Conservation (phyloP, 2,888 invertebrate genomes). For the Catocala fraxini region DNA sequence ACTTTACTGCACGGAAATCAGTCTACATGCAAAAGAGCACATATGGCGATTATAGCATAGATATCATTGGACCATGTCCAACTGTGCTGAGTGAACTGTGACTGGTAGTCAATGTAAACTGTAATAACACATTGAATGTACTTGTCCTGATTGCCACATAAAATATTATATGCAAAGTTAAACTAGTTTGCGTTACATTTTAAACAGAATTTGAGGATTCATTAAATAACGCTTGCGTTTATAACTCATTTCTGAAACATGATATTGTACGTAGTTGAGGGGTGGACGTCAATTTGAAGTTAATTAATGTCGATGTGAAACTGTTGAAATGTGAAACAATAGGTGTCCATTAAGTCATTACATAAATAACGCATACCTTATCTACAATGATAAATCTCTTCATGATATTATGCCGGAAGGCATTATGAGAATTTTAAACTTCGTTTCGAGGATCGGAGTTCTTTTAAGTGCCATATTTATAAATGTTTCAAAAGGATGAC, state of each 20-base stretch:
- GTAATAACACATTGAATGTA: not conserved
- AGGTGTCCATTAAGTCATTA: constrained; percentile 41
- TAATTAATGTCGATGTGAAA: constrained; percentile 30
- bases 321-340: constrained; percentile 39
- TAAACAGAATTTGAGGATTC: constrained; percentile 29
- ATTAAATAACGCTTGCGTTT: constrained; percentile 31
- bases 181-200: constrained; percentile 37
- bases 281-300: constrained; percentile 21
- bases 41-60: constrained; percentile 1
- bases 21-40: not conserved
- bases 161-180: constrained; percentile 18
- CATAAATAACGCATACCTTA: constrained; percentile 34
- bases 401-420: constrained; percentile 24
- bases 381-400: constrained; percentile 33
- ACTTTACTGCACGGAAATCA: no score
- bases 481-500: constrained; percentile 10
- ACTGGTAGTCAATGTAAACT: not conserved
- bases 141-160: constrained; percentile 10
- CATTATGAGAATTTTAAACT: constrained; percentile 29
- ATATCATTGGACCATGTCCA: constrained; percentile 5
- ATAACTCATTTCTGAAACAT: constrained; percentile 27
- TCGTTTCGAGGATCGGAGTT: constrained; percentile 20
- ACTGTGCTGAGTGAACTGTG: not conserved
- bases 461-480: constrained; percentile 11
- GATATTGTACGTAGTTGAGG: constrained; percentile 20